Evolutionary conservation across 2,797 vertebrate species (phyloP), one percentile per base, ranked within the genome.

Genomic region (Morus bassanus): DNA sequence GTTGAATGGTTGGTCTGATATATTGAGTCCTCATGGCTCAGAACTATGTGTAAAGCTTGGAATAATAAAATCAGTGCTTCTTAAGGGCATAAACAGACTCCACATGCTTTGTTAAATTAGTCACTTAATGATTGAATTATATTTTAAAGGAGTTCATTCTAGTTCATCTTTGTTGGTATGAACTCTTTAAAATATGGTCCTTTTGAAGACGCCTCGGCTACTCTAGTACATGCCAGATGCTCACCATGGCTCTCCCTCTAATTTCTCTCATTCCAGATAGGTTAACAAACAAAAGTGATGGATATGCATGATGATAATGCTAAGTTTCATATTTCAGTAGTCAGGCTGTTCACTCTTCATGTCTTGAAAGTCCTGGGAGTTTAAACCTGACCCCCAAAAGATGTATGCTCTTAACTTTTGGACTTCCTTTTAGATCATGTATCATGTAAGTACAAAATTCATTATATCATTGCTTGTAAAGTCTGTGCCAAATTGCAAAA

Each of bases 391-490:
- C 91, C 84, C 87, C 41, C 46, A 76, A 81, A 96, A 97, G 92
- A 96, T 75, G 68, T 94, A 96, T 79, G 81, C 23, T 79, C 75
- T 96, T 97, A 97, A 96, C 60, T 97, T 96, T 85, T 95, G 95
- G 95, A 96, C 90, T 97, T 96, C 94, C 94, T 95, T 96, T 97
- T 78, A 97, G 93, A 96, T 98, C 94, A 96, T 91, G 89, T 97
- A 96, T 96, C 95, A 96, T 95, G 65, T 88, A 96, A 97, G 85
- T 92, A 96, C 79, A 94, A 94, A 94, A 95, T 95, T 96, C 73
- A 88, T 95, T 94, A 74, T 96, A 95, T 86, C 94, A 82, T 74
- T 94, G 65, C 68, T 80, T 78, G 77, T 69, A 96, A 93, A 95
- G 41, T 61, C 85, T 73, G 90, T 96, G 96, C 96, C 97, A 96